A percentile compares a stretch with the other conserved stretches of the same genome.
These are phyloP conservation scores for Labeo calbasu DNA, from an alignment of 2,797 vertebrate species.

Conservation along the genomic window DNA sequence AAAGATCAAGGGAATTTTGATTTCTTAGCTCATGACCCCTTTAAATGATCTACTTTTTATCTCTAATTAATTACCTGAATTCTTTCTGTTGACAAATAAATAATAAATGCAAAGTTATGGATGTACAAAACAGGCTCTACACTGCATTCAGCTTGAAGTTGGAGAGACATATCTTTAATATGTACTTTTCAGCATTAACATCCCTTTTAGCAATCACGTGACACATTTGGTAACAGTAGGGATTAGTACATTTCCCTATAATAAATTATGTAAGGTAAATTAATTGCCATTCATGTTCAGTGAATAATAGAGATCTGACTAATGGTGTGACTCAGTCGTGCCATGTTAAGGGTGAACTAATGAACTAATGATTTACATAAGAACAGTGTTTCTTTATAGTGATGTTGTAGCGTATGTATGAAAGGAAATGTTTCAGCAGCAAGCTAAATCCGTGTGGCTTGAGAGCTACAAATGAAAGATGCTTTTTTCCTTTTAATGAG, in stretches of 20 bases:
- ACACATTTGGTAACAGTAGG: background rate
- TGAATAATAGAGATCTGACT: background rate
- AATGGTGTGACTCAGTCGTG: background rate
- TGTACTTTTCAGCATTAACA: background rate
- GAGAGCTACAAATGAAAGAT: conserved; percentile 1
- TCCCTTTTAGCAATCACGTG: background rate
- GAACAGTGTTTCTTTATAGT: background rate
- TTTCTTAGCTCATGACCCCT: no score
- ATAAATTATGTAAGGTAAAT: background rate
- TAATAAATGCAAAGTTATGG: background rate
- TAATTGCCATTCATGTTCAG: background rate
- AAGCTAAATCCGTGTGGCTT: background rate
- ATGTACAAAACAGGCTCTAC: background rate
- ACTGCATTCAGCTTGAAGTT: background rate
- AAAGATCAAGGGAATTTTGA: no score
- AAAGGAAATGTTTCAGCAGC: conserved; percentile 1
- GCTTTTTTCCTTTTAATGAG: background rate
- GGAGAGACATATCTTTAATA: background rate
- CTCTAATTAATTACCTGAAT: background rate
- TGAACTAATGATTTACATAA: background rate
- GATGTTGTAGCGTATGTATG: background rate
- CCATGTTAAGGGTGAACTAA: background rate
- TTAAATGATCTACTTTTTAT: background rate
- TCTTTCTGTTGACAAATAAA: background rate
- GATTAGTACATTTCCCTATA: background rate